These are phyloP conservation scores for Catocala sponsa DNA, from an alignment of 2,888 invertebrate genomes.

Conservation along the genomic window DNA sequence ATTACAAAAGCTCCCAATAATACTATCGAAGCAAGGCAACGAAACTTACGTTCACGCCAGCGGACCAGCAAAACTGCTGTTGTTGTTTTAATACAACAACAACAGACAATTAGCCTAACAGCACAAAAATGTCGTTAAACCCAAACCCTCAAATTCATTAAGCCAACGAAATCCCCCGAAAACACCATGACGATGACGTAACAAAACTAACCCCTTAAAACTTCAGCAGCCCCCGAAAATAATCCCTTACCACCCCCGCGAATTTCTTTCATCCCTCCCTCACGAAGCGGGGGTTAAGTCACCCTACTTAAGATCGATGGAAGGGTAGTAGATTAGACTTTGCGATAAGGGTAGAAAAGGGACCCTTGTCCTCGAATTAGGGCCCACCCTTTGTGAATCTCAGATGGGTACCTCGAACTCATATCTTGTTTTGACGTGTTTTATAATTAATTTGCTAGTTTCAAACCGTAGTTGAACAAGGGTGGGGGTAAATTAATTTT, in stretches of 20 bases:
- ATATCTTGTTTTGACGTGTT: conserved; percentile 85
- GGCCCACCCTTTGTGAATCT: conserved; percentile 80
- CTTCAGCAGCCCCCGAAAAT: conserved; percentile 66
- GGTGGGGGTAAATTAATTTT: conserved; percentile 74
- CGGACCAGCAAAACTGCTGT: too few species aligned
- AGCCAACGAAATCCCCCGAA: conserved; percentile 41
- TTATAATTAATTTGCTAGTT: conserved; percentile 88
- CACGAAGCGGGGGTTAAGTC: conserved; percentile 78
- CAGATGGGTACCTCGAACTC: conserved; percentile 81
- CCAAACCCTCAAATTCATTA: conserved; percentile 34
- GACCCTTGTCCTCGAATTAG: conserved; percentile 74
- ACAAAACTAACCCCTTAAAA: conserved; percentile 82
- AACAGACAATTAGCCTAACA: background rate
- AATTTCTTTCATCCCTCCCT: conserved; percentile 84
- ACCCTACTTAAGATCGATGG: conserved; percentile 88
- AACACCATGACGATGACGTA: conserved; percentile 73
- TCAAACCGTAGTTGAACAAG: conserved; percentile 80
- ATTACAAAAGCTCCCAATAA: too few species aligned
- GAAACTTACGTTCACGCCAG: too few species aligned
- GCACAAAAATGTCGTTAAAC: conserved; percentile 16
- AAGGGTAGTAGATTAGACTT: conserved; percentile 82
- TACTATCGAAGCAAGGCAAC: too few species aligned
- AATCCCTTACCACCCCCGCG: conserved; percentile 74
- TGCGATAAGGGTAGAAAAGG: conserved; percentile 81
- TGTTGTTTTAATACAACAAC: too few species aligned